Base-by-base conservation (phyloP, 2,888 invertebrate species). In the Torymus aiolomorphi region DNA sequence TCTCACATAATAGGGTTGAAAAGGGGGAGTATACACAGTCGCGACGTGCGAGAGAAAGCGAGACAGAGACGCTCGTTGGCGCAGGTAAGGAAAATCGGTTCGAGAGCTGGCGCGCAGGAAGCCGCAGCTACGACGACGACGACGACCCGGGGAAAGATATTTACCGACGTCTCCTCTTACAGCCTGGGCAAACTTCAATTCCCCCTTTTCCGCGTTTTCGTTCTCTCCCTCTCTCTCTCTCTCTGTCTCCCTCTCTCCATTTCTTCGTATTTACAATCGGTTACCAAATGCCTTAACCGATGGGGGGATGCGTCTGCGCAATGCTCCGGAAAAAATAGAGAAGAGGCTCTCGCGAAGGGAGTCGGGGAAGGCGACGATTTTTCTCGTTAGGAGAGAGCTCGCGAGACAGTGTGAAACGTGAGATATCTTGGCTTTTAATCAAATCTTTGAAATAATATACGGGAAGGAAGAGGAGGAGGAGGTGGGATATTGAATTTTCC, bases 121-220 rank as follows among this genome's bases (percentile, higher is more conserved):
- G 65, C 70, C 49, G n/a, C 54, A 52, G 3, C 49, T 2, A 42
- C 42, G 42, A 42, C 42, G 31, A 31, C 31, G 31, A 31, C 31
- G 42, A 42, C 42, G 42, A 42, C 42, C 18, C 65, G 11, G 2
- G 11, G n/a, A 20, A 85, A 84, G 85, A 87, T 86, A 84, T 87
- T 87, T 85, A 84, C 86, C 84, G 80, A 84, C 84, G 54, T 85
- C 84, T 87, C 84, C 86, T 85, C 85, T 86, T 86, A 85, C 86
- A 85, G 84, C 84, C 83, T 87, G 79, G 81, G 85, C 82, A 86
- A 87, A 86, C 86, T 86, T 85, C 83, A 84, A 85, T 84, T 86
- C 84, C 83, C 83, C 81, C 82, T 82, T 84, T 82, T 73, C 73
- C 81, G 75, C 31, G 51, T 54, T 57, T 62, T 62, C 63, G 49